Evolutionary conservation across 2,888 invertebrate genomes (phyloP), one percentile per base, ranked within the genome.

Genomic region (Drosophila emarginata): DNA sequence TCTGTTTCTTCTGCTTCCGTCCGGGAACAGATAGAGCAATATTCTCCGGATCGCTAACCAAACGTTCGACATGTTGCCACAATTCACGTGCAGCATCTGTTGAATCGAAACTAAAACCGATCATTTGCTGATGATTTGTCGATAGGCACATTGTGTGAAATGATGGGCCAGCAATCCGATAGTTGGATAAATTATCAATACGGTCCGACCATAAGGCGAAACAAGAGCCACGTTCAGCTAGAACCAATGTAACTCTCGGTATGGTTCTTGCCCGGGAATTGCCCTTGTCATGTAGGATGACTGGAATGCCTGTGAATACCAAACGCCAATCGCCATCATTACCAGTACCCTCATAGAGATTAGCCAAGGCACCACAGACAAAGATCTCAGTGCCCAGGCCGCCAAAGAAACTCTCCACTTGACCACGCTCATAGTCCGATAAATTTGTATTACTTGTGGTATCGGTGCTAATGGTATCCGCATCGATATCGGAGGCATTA

Each of bases 101-200:
- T 70, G 95, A 95, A 90, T 96, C 96, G 91, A 96, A 97, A 89
- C 96, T 96, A 79, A 97, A 93, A 5, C 96, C 97, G 59, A 95
- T 95, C 88, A 95, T 93, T 78, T 94, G 94, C 68, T 95, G 94
- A 91, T 96, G 96, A 90, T 97, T 96, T 36, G 93, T 89, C 11
- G 96, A 96, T 77, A 95, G 92, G 91, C 95, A 95, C 95, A 97
- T 94, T 45, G 96, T 96, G 91, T 97, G 97, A 90, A 97, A 97
- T 40, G 95, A 94, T 45, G 94, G 94, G 0, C 95, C 94, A 14
- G 94, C 93, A 14, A 94, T 93, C 89, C 94, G 94, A 92, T 96
- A 97, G 65, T 95, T 94, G 7, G 95, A 95, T 73, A 96, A 92
- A 89, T 96, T 95, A 91, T 96, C 96, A 78, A 97, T 95, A 57